Conservation (phyloP, 2,797 vertebrate genomes). For the Rhynchonycteris naso region DNA sequence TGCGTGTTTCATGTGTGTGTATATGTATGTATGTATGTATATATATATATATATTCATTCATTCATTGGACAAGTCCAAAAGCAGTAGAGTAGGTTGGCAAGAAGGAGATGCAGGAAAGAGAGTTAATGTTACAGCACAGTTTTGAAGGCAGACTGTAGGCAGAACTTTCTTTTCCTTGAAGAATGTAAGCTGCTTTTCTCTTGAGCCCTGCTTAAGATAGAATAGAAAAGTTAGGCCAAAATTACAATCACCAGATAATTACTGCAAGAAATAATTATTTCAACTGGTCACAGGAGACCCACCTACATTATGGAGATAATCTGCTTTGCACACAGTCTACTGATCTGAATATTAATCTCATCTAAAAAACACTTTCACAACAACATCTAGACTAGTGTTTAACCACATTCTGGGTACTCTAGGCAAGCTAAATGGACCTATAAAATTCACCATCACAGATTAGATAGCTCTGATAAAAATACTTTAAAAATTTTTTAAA, state of each 20-base stretch:
- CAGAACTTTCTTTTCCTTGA: not conserved
- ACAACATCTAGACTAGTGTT: not conserved
- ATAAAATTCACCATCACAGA: not conserved
- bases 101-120: not conserved
- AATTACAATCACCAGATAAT: not conserved
- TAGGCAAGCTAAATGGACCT: not conserved
- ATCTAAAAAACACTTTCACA: not conserved
- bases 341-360: not conserved
- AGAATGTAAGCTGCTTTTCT: not conserved
- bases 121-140: not conserved
- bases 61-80: not conserved
- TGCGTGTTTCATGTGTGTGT: not conserved
- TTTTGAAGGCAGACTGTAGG: not conserved
- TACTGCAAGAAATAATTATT: not conserved
- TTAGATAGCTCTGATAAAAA: not conserved
- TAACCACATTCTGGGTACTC: not conserved
- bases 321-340: not conserved
- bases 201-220: not conserved
- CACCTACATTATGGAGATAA: not conserved
- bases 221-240: not conserved
- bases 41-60: not conserved
- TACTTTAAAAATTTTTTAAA: constrained; percentile 12
- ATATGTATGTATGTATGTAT: not conserved
- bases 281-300: not conserved
- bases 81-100: not conserved